Percentiles rank a stretch among this genome's conserved stretches.
phyloP scores from a whole-genome alignment of 2,888 invertebrate genomes.

The Drosophila parthenogenetica region DNA sequence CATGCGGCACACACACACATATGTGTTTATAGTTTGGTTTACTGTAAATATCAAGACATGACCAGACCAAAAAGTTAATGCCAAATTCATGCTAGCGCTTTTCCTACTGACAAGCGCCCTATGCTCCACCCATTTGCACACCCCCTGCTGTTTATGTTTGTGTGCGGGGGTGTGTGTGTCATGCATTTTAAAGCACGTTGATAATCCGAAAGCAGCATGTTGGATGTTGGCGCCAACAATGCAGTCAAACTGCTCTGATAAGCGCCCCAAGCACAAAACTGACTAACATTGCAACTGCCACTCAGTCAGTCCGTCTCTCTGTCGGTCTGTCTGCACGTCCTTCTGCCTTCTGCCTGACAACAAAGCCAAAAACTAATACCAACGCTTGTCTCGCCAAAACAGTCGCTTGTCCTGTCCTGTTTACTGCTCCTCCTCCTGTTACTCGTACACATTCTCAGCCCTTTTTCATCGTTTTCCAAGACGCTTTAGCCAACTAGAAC shows the following conservation, averaged over 20 bases:
- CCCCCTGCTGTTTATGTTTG: not conserved
- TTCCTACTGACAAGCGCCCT: constrained; percentile 22
- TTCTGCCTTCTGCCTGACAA: constrained; percentile 33
- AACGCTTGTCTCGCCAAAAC: constrained; percentile 35
- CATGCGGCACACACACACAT: constrained; percentile 6
- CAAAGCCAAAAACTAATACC: constrained; percentile 58
- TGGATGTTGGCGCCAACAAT: constrained; percentile 41
- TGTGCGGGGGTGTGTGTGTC: constrained; percentile 24
- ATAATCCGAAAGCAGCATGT: constrained; percentile 62
- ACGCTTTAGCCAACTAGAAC: too few species aligned
- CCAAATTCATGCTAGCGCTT: constrained; percentile 61
- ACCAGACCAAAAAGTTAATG: constrained; percentile 67
- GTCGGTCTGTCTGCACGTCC: not conserved
- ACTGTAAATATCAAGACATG: constrained; percentile 58
- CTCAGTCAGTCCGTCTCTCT: constrained; percentile 12
- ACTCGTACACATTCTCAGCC: not conserved
- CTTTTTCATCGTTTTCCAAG: not conserved
- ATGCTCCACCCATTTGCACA: not conserved
- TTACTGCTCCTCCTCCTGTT: not conserved
- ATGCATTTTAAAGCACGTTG: constrained; percentile 59
- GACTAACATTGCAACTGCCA: constrained; percentile 19
- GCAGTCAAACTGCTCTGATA: constrained; percentile 26
- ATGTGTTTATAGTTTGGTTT: constrained; percentile 10
- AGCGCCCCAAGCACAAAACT: constrained; percentile 7
- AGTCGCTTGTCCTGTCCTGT: constrained; percentile 22